Evolutionary conservation across 2,797 vertebrate species (phyloP).

Genomic region (Philypnodon macrostomus): DNA sequence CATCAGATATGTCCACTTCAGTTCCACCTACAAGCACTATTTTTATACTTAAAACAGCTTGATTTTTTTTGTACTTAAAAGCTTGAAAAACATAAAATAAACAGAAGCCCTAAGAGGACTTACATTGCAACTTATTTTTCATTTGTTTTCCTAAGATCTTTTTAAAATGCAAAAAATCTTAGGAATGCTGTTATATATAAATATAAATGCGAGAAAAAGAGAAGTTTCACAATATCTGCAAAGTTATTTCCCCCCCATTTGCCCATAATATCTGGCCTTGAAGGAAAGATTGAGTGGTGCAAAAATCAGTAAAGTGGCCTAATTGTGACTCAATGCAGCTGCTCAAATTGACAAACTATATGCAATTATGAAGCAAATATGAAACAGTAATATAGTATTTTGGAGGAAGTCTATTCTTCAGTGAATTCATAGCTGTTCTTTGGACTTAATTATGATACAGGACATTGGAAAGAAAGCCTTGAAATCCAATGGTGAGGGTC

Average conservation of each 20-base stretch:
- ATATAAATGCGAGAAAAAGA: too few species aligned
- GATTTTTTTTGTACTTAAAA: neutral
- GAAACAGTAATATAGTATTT: constrained; percentile 1
- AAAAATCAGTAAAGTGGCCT: constrained; percentile 7
- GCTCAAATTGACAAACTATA: constrained; percentile 6
- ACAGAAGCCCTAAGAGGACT: too few species aligned
- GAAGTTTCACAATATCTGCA: too few species aligned
- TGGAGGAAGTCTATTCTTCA: constrained; percentile 12
- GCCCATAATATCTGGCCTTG: too few species aligned
- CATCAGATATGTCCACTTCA: too few species aligned
- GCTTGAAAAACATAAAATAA: too few species aligned
- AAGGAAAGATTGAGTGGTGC: constrained; percentile 3
- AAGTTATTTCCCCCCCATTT: too few species aligned
- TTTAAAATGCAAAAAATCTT: too few species aligned
- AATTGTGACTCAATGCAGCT: neutral
- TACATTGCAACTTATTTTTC: too few species aligned
- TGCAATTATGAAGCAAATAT: constrained; percentile 8
- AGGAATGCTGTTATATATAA: too few species aligned
- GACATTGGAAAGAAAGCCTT: constrained; percentile 62
- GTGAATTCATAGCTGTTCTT: constrained; percentile 26
- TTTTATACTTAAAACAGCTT: constrained; percentile 2
- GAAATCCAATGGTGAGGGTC: constrained; percentile 56
- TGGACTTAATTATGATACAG: constrained; percentile 46
- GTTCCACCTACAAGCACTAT: too few species aligned
- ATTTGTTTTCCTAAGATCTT: too few species aligned